A percentile compares a stretch with the other conserved stretches of the same genome.
These are phyloP conservation scores for Amphipoea oculea DNA, from an alignment of 2,888 invertebrate genomes.

Conservation along the genomic window DNA sequence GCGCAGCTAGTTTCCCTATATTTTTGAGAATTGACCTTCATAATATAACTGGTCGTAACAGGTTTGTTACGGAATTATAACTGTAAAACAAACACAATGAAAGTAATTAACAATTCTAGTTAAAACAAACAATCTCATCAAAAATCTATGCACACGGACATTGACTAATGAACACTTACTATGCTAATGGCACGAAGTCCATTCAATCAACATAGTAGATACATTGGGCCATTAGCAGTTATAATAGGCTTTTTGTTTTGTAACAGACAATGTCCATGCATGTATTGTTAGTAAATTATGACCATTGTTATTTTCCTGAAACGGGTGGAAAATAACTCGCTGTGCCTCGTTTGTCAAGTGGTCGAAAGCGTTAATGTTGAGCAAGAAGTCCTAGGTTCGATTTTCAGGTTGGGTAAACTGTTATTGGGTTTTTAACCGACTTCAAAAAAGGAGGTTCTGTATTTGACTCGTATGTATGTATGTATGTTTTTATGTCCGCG, in stretches of 20 bases:
- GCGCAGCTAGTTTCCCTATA: no score
- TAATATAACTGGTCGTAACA: background rate
- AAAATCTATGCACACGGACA: conserved; percentile 10
- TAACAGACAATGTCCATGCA: background rate
- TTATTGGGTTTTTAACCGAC: background rate
- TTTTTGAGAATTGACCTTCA: no score
- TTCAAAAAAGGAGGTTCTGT: no score
- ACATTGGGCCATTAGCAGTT: conserved; percentile 16
- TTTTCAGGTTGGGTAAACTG: background rate
- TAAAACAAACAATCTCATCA: conserved; percentile 14
- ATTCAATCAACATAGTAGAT: conserved; percentile 50
- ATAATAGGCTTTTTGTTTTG: conserved; percentile 9
- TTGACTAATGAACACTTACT: conserved; percentile 32
- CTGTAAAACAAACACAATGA: background rate
- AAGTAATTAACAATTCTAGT: background rate
- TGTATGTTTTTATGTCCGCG: no score
- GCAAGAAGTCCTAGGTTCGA: background rate
- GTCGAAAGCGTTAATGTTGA: no score
- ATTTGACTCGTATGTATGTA: no score
- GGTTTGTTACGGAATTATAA: background rate
- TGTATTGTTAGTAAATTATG: background rate
- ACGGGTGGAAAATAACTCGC: background rate
- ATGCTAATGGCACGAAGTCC: conserved; percentile 2
- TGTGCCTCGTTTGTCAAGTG: background rate
- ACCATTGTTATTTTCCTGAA: background rate